Base-by-base conservation (phyloP, 2,113 vertebrate genomes). In the Apodemus speciosus region DNA sequence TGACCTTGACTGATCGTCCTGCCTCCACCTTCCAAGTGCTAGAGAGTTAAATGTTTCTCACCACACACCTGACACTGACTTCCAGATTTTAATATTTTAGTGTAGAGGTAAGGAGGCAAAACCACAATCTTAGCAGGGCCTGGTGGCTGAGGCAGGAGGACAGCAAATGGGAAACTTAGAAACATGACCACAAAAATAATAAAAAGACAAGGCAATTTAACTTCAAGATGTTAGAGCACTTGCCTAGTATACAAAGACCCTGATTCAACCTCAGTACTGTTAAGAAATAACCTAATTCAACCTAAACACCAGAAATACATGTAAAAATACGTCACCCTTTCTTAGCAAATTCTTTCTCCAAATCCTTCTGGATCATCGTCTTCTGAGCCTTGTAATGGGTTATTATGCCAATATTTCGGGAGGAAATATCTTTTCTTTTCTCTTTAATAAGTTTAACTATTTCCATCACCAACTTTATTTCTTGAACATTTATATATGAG, bases 381-480 rank as follows among this genome's bases (percentile, higher is more conserved):
- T 99, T 99, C 97, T 99, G 99, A 2, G 99, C 99, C 0, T 98
- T 99, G 96, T 99, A 99, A 43, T 98, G 99, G 1, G 99, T 99
- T 94, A 99, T 99, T 72, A 99, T 98, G 7, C 99, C 99, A 80
- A 99, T 97, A 71, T 94, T 97, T 58, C 98, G 98, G 43, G 92
- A 90, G 69, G 89, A 85, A 14, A 97, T 38, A 15, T 98, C 98
- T 38, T 80, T 98, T 92, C 83, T 97, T 90, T 97, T 98, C 16
- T 98, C 98, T 80, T 97, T 98, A 80, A 99, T 98, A 91, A 98
- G 96, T 89, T 89, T 98, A 69, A 98, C 97, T 92, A 99, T 90
- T 85, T 98, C 98, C 93, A 99, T 94, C 60, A 99, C 98, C 97
- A 99, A 96, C 85, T 98, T 98, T 80, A 98, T 98, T 95, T 99